Evolutionary conservation across 2,888 invertebrate genomes (phyloP).

Genomic region (Priocnemis perturbator): DNA sequence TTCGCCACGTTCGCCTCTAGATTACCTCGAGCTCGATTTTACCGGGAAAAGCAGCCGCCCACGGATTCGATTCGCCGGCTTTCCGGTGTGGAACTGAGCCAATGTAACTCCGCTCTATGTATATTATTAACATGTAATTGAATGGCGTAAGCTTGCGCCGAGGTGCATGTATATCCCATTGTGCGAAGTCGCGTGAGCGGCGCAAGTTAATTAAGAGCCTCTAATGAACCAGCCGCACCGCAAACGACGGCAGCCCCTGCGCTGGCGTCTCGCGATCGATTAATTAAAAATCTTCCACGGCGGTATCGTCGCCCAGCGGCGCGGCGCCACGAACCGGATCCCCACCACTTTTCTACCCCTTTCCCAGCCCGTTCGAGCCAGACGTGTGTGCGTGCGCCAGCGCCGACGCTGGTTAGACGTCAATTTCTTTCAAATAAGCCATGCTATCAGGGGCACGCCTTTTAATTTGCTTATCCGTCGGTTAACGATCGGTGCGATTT

Average conservation of each 20-base stretch:
- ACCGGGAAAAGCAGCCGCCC: conserved; percentile 34
- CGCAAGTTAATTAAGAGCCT: conserved; percentile 75
- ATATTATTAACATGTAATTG: conserved; percentile 75
- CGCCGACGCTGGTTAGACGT: too few species aligned
- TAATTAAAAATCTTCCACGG: conserved; percentile 70
- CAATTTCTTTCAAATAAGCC: too few species aligned
- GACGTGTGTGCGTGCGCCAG: background rate
- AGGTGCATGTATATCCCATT: conserved; percentile 54
- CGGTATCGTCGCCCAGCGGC: conserved; percentile 42
- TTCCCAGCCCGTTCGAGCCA: background rate
- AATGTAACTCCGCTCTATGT: conserved; percentile 62
- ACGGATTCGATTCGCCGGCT: conserved; percentile 51
- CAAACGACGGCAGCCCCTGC: conserved; percentile 68
- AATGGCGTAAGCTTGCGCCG: conserved; percentile 68
- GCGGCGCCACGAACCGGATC: conserved; percentile 8
- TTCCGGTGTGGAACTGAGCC: conserved; percentile 59
- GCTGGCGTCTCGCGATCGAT: conserved; percentile 72
- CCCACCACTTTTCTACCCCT: background rate
- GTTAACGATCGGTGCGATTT: too few species aligned
- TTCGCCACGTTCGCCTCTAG: conserved; percentile 27
- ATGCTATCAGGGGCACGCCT: too few species aligned
- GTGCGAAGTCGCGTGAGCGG: conserved; percentile 72
- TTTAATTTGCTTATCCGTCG: too few species aligned
- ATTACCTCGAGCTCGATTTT: conserved; percentile 48
- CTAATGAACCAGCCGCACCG: conserved; percentile 74